Evolutionary conservation across 92 coral and sea anemone genomes (phyloP), one percentile per base, ranked within the genome.

Genomic region (Bergia sp.): DNA sequence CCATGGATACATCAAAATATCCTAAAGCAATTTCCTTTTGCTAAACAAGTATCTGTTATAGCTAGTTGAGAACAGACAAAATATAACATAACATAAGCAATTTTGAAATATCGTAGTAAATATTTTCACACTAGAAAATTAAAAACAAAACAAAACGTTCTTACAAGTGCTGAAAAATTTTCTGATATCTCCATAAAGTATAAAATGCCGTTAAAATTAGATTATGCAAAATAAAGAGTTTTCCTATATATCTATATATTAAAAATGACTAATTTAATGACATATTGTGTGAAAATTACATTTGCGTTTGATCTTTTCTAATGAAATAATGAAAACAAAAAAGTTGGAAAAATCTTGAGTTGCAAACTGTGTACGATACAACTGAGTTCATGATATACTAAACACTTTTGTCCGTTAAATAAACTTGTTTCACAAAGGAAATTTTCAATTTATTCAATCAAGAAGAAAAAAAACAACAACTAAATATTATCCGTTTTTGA

Each of bases 1-100:
- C 87, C 87, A 37, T 84, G 79, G 45, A 43, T 44, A 47, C 57
- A 29, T 3, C 8, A 37, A 43, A 84, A 84, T 84, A 84, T 71
- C 87, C 44, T 23, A 72, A 49, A 71, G 67, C 79, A 37, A 37
- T 44, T 84, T 84, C 76, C 45, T 57, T 58, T 81, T 38, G 8
- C 45, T 82, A 69, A 71, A 69, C 87, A 84, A 69, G 79, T 36
- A 80, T 53, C 7, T n/a, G 57, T 37, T 7, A 76, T 39, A 75
- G 45, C 50, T 37, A 75, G 11, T 20, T 16, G 1, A n/a, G 1
- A 37, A 41, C 23, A 76, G 47, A 41, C 13, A 21, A 76, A 76
- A 16, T 18, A 76, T 53, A 53, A 53, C 57, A 50, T 11, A 50
- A 50, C 58, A 53, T 53, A 41, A 76, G 23, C n/a, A 37, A 53